Base-by-base conservation (phyloP, 2,888 invertebrate genomes). In the Epistrophe grossulariae region DNA sequence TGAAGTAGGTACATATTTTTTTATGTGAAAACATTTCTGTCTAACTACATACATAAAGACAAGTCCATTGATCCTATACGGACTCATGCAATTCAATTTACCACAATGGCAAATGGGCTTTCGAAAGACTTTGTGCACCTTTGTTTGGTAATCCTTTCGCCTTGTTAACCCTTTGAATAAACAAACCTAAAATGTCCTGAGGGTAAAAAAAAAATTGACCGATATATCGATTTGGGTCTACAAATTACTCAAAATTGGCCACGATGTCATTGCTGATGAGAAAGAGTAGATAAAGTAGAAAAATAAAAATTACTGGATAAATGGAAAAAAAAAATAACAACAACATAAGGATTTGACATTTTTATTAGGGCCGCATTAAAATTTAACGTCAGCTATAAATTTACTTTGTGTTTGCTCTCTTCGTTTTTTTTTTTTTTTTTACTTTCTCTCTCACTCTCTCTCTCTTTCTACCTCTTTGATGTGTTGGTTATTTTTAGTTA, bases 311-410 rank as follows among this genome's bases (percentile, higher is more conserved):
- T 68, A 35, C 50, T 11, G 52, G 43, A 57, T 24, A 71, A n/a
- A 64, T 7, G 62, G 60, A 31, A 71, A 35, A 5, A 45, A 40
- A 57, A 9, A 66, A 13, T 9, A 77, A 43, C 19, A 64, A 35
- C 71, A 76, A 35, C 35, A 31, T 31, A 35, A 57, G 48, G 11
- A 40, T 83, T 76, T 70, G 84, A 84, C 79, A 76, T 71, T 84
- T 84, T 79, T 84, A 84, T 76, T 79, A 79, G 71, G 76, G 84
- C 79, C 15, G 84, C 79, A 84, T 84, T 84, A 76, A 84, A 84
- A 79, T 84, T 84, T 79, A 74, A 79, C 79, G 45, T 84, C 28
- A 55, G 48, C 40, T 64, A 84, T 84, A 84, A 76, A 79, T 84
- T 76, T 72, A 72, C 64, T 76, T 79, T 59, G 52, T 59, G 64